Base-by-base conservation (phyloP, 2,113 vertebrate genomes). In the Carassius gibelio region DNA sequence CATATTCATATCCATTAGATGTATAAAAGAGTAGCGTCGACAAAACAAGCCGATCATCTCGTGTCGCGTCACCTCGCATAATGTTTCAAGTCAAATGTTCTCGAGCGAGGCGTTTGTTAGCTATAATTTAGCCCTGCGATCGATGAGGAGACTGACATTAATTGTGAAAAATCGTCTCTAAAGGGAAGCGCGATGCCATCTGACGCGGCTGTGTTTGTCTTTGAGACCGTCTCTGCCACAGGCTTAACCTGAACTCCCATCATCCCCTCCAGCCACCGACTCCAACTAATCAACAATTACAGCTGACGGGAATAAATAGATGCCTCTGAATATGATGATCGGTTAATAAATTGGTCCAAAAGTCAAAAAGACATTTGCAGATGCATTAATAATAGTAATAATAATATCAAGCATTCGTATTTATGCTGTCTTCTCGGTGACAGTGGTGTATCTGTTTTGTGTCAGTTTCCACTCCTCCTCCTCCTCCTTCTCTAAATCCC, bases 381-480 rank as follows among this genome's bases (percentile, higher is more conserved):
- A 30, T 69, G 15, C 17, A 36, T 55, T 55, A 42, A 42, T 42
- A 42, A 8, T 42, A 42, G 42, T 42, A 42, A 42, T 42, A 8
- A 42, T 42, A 42, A 42, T 42, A 42, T 88, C 62, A 82, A 69
- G 72, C 38, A 30, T 50, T 87, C 72, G 34, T 80, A 52, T 82
- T 75, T 15, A 66, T 42, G 21, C 21, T 48, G 48, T 59, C 64
- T 71, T 87, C 90, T 87, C 82, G 81, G 87, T 80, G 78, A 87
- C 88, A 89, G 87, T 92, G 91, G 89, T 88, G 90, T 91, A 91
- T 90, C 86, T 86, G 21, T 90, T 92, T 92, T 92, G 89, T 94
- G 92, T 93, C 93, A 93, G 87, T 88, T 90, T 88, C 89, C 76
- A 89, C 89, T 87, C 86, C 30, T 30, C 30, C 30, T 26, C 26